These are phyloP conservation scores for Ennomos erosarius DNA, from an alignment of 2,888 invertebrate species.

Conservation along the genomic window DNA sequence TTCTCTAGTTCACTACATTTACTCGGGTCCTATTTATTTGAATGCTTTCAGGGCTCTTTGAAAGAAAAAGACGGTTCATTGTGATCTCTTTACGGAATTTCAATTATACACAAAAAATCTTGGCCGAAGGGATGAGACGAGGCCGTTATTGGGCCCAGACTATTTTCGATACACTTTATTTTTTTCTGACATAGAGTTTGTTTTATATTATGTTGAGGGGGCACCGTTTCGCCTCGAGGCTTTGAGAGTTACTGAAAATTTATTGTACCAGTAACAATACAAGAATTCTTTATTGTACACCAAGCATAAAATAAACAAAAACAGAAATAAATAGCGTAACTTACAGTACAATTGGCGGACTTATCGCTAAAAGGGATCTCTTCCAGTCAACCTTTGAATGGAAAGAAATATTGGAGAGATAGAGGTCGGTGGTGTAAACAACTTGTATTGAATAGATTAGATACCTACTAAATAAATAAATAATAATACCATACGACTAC, in stretches of 20 bases:
- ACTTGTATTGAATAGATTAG: no score
- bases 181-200: slow-evolving; percentile 2
- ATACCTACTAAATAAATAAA: no score
- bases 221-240: background rate
- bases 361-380: no score
- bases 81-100: slow-evolving; percentile 41
- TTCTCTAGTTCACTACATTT: slow-evolving; percentile 12
- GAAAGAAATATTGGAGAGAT: no score
- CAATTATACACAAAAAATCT: slow-evolving; percentile 43
- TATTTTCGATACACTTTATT: slow-evolving; percentile 19
- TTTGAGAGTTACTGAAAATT: background rate
- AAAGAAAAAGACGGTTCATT: slow-evolving; percentile 32
- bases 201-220: background rate
- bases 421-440: no score
- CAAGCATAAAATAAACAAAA: no score
- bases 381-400: no score
- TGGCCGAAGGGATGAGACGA: slow-evolving; percentile 30
- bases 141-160: slow-evolving; percentile 27
- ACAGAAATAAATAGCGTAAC: no score
- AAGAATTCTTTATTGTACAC: no score
- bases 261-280: no score
- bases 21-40: slow-evolving; percentile 38
- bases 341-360: no score
- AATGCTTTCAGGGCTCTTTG: slow-evolving; percentile 38
- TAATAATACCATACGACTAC: no score